Conservation (phyloP, 2,113 vertebrate species). For the Rhipidura dahli region DNA sequence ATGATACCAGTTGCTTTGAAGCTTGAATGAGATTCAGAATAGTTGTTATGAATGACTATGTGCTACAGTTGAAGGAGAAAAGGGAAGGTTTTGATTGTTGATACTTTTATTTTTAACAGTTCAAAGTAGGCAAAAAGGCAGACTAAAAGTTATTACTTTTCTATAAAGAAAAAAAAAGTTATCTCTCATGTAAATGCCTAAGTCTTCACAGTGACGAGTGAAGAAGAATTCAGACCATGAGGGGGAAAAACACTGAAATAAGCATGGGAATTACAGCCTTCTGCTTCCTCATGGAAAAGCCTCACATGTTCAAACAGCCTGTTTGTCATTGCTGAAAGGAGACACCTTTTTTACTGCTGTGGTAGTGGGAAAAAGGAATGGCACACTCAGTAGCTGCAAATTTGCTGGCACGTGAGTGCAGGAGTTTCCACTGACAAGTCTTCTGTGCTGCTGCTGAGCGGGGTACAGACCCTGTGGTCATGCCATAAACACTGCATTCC, state of each 20-base stretch:
- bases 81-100: neutral
- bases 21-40: neutral
- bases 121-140: neutral
- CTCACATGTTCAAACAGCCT: neutral
- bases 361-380: neutral
- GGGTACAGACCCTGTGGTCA: neutral
- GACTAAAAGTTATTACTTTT: neutral
- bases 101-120: neutral
- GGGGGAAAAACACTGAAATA: neutral
- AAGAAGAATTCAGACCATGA: neutral
- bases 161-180: neutral
- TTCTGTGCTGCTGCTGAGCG: neutral
- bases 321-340: neutral
- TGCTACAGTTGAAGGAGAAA: neutral
- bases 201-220: neutral
- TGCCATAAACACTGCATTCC: slow-evolving; percentile 22
- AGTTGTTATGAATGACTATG: neutral
- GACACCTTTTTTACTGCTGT: neutral
- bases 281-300: neutral
- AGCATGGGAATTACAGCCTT: neutral
- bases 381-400: neutral
- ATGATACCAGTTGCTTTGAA: neutral
- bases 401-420: neutral
- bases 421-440: neutral
- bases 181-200: neutral